These are phyloP conservation scores for Chelon auratus DNA, from an alignment of 2,797 vertebrate genomes.

Conservation along the genomic window DNA sequence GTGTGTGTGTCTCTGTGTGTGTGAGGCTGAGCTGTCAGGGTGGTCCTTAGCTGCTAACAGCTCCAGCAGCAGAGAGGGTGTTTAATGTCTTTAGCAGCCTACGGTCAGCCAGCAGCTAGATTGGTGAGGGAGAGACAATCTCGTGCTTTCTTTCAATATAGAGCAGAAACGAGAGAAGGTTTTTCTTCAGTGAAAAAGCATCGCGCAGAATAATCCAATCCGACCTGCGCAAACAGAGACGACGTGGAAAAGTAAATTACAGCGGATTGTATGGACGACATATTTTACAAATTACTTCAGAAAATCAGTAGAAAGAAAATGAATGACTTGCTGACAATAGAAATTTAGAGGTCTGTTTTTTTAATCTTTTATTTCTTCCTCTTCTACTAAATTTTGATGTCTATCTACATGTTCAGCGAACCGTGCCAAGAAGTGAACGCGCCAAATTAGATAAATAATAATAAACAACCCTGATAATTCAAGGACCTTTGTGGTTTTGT, in stretches of 20 bases:
- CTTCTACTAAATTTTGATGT: background rate
- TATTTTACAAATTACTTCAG: too few species aligned
- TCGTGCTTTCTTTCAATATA: slow-evolving; percentile 32
- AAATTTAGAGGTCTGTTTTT: background rate
- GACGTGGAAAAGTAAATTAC: background rate
- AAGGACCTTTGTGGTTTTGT: background rate
- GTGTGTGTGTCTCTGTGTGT: slow-evolving; percentile 7
- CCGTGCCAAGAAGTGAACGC: slow-evolving; percentile 5
- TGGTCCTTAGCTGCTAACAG: slow-evolving; percentile 75
- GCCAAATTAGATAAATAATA: slow-evolving; percentile 15
- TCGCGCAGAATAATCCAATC: slow-evolving; percentile 10
- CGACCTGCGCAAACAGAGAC: background rate
- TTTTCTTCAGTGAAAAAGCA: slow-evolving; percentile 4
- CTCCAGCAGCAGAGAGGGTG: slow-evolving; percentile 66
- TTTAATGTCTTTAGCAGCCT: slow-evolving; percentile 78
- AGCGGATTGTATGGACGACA: background rate
- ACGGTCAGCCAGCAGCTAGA: slow-evolving; percentile 47
- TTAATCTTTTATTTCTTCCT: background rate
- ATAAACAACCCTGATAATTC: slow-evolving; percentile 3
- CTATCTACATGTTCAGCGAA: background rate
- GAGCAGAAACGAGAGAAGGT: slow-evolving; percentile 16
- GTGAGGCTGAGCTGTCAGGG: slow-evolving; percentile 70
- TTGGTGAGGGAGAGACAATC: slow-evolving; percentile 47
- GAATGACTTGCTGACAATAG: background rate
- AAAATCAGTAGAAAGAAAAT: background rate